These are phyloP conservation scores for Nephrotoma guestfalica DNA, from an alignment of 2,888 invertebrate genomes.

Conservation along the genomic window DNA sequence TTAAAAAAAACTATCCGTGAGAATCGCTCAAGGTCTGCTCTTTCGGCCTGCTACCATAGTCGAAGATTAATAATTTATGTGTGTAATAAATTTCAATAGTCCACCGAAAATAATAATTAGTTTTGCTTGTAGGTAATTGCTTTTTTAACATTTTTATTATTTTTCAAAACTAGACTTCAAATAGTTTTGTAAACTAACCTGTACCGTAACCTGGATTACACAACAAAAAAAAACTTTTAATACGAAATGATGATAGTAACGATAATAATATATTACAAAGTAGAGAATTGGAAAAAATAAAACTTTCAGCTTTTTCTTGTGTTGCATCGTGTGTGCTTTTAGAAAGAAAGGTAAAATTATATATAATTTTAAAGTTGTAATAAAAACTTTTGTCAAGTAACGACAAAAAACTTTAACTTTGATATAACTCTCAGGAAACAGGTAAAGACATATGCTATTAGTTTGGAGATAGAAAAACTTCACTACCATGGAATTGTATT, in stretches of 20 bases:
- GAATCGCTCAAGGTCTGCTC: no score
- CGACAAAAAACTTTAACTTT: not conserved
- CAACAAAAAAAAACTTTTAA: not conserved
- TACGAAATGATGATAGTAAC: not conserved
- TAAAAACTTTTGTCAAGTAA: not conserved
- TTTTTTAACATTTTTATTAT: not conserved
- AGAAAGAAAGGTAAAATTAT: not conserved
- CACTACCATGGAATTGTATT: not conserved
- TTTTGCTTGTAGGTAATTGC: no score
- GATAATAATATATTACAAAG: not conserved
- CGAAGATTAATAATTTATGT: no score
- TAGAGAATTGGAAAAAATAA: not conserved
- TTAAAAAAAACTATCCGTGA: no score
- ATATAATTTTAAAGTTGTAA: not conserved
- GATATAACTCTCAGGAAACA: not conserved
- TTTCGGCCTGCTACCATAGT: no score
- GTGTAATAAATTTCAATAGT: no score
- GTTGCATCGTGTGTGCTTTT: not conserved
- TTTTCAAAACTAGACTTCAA: not conserved
- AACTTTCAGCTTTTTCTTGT: not conserved
- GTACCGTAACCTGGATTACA: not conserved
- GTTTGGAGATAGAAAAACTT: not conserved
- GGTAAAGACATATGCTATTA: not conserved
- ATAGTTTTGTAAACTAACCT: not conserved
- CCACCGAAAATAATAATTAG: no score